Conservation (phyloP, 2,797 vertebrate genomes). For the Nasua narica region DNA sequence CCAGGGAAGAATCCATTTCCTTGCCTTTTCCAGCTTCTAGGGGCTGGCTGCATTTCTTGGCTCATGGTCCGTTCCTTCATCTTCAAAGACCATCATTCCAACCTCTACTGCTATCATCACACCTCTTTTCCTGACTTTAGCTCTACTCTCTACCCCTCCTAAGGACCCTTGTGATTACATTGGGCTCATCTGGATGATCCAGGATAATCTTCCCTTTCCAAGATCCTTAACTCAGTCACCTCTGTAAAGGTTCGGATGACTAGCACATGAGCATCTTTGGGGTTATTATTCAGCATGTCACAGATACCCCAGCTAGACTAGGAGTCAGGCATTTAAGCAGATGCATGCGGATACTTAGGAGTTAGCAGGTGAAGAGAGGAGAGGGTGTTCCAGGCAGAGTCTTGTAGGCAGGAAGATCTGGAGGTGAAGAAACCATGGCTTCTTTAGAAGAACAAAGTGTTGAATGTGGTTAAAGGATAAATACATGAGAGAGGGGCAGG, state of each 20-base stretch:
- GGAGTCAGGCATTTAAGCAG: neutral
- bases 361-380: neutral
- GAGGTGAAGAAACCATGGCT: neutral
- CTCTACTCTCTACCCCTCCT: neutral
- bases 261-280: neutral
- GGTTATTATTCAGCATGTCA: neutral
- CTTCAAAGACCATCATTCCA: neutral
- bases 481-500: neutral
- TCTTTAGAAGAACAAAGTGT: neutral
- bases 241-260: neutral
- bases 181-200: neutral
- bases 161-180: neutral
- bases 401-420: neutral
- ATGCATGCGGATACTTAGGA: neutral
- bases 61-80: neutral
- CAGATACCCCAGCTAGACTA: neutral
- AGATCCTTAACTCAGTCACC: neutral
- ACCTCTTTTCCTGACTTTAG: neutral
- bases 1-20: neutral
- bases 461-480: neutral
- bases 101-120: neutral
- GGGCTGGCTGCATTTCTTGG: neutral
- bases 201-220: neutral
- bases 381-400: neutral
- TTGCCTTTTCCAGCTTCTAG: neutral